phyloP scores from a whole-genome alignment of 92 coral and sea anemone genomes.

The Paragorgia papillata region DNA sequence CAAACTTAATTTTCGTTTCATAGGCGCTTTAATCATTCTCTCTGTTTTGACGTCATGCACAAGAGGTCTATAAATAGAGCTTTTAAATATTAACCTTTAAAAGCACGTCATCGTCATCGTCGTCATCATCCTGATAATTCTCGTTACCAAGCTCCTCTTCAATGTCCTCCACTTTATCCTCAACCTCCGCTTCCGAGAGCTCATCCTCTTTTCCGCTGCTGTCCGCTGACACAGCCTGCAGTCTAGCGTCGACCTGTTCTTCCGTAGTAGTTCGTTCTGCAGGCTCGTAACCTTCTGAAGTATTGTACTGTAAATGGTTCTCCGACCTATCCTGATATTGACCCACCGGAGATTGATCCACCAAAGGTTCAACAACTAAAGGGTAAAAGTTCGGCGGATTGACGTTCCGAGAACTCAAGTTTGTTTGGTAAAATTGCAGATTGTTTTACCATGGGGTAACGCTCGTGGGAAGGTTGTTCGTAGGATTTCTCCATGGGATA shows the following conservation, averaged over 20 bases:
- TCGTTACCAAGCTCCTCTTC: slow-evolving; percentile 44
- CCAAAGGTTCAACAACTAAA: neutral
- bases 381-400: neutral
- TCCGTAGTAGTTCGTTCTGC: neutral
- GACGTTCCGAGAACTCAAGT: neutral
- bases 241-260: too few species aligned
- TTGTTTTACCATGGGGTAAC: too few species aligned
- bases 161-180: neutral
- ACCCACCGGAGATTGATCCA: neutral
- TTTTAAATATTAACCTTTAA: slow-evolving; percentile 31
- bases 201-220: neutral
- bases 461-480: neutral
- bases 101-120: slow-evolving; percentile 46
- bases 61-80: too few species aligned
- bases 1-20: too few species aligned
- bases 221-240: neutral
- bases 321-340: neutral
- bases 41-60: too few species aligned
- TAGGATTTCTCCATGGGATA: too few species aligned
- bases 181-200: neutral
- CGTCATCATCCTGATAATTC: slow-evolving; percentile 27
- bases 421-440: too few species aligned
- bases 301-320: neutral
- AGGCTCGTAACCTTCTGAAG: neutral
- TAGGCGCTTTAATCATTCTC: too few species aligned